phyloP scores from a whole-genome alignment of 53 echinoderm and acorn worm genomes.

The Paracentrotus lividus region DNA sequence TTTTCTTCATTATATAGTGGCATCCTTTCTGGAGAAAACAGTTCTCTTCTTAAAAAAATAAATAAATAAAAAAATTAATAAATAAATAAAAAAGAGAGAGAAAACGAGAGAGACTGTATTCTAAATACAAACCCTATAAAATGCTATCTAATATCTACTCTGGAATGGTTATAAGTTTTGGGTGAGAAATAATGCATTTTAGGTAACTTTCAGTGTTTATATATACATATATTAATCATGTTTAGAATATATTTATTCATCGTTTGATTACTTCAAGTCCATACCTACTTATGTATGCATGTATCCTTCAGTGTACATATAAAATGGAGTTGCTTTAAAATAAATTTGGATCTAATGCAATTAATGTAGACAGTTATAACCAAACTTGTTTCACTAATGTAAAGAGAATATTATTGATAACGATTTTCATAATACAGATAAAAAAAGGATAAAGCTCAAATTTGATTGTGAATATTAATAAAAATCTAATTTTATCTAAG shows the following conservation, averaged over 20 bases:
- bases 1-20: too few species aligned
- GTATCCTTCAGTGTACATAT: not conserved
- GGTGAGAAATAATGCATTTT: slow-evolving; percentile 41
- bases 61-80: too few species aligned
- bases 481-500: not conserved
- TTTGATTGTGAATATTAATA: too few species aligned
- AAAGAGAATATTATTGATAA: too few species aligned
- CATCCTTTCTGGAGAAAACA: too few species aligned
- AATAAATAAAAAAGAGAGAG: too few species aligned
- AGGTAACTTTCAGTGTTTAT: not conserved
- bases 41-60: too few species aligned
- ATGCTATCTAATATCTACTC: slow-evolving; percentile 51
- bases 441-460: not conserved
- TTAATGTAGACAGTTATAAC: not conserved
- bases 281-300: not conserved
- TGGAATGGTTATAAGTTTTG: slow-evolving; percentile 62
- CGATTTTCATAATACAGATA: too few species aligned
- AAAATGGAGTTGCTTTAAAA: not conserved
- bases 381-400: not conserved
- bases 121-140: slow-evolving; percentile 2
- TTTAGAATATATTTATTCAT: not conserved
- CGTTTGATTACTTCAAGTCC: not conserved
- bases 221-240: slow-evolving; percentile 6
- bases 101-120: too few species aligned
- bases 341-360: not conserved